Evolutionary conservation across 2,888 invertebrate genomes (phyloP), one percentile per base, ranked within the genome.

Genomic region (Drosophila kuntzei): DNA sequence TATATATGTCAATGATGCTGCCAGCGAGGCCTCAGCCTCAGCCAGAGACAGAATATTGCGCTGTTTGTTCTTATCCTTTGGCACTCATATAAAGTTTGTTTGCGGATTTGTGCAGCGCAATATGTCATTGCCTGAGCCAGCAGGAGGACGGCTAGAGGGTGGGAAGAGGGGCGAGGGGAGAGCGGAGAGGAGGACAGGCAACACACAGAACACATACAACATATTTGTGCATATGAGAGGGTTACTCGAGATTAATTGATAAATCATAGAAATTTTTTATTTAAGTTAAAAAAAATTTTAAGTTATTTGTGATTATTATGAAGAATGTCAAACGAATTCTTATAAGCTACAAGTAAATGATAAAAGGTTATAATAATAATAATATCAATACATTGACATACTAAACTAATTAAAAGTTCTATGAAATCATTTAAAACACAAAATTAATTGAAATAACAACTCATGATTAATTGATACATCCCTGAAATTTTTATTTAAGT

Each of bases 21-120:
- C 66, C 61, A 58, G 51, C 39, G 29, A 47, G 25, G 27, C 3
- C 50, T 36, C 36, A 50, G 53, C 71, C 46, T 47, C 27, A 41
- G 49, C 49, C 39, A 22, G 50, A 8, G 36, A 43, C 54, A 59
- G 37, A 51, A 27, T 22, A 34, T 49, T 71, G 71, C 74, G 59
- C 67, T 87, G 84, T 82, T 85, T 84, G 87, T 85, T 84, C 83
- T 79, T 84, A 84, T 84, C 83, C 83, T 87, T 84, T 84, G 83
- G 85, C 77, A 84, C 83, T 84, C 83, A 84, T 84, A 84, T 84
- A 84, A 80, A 87, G 87, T 86, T 86, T 88, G 86, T 86, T 88
- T 87, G 88, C 88, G 86, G 87, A 87, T 87, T 89, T 87, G 83
- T 87, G 83, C 86, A 81, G 80, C 68, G 86, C 87, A 89, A 89